These are phyloP conservation scores for Temnothorax unifasciatus DNA, from an alignment of 2,888 invertebrate genomes.

Conservation along the genomic window DNA sequence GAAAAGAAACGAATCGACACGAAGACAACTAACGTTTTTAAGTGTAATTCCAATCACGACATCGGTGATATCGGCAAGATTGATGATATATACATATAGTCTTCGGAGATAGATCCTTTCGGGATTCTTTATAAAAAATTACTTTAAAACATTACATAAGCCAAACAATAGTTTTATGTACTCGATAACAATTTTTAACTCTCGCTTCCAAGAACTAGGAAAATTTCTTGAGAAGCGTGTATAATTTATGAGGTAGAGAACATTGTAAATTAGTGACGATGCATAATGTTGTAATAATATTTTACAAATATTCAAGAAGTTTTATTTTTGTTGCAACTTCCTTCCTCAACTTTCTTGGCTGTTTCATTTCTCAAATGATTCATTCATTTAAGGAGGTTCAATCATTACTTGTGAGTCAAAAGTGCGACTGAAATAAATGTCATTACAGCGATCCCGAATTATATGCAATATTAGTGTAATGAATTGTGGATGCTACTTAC, in stretches of 20 bases:
- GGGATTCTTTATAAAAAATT: background rate
- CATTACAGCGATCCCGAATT: no score
- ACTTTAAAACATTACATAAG: background rate
- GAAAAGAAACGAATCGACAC: constrained; percentile 34
- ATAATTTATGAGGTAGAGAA: background rate
- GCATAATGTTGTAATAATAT: background rate
- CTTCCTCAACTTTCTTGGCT: background rate
- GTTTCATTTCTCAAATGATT: background rate
- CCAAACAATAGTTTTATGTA: background rate
- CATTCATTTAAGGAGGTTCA: no score
- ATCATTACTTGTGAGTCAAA: no score
- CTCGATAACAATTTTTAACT: background rate
- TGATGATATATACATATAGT: background rate
- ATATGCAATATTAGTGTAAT: no score
- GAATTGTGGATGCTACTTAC: no score
- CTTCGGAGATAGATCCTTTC: background rate
- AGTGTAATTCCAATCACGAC: constrained; percentile 7
- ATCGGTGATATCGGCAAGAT: background rate
- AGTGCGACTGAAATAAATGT: no score
- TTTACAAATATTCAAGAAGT: background rate
- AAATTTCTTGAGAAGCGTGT: background rate
- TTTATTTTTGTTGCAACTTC: background rate
- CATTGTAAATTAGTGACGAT: background rate
- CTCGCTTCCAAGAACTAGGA: background rate
- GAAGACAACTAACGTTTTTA: constrained; percentile 32